A percentile compares a stretch with the other conserved stretches of the same genome.
Conservation (phyloP, 2,888 invertebrate species). For the Falcaria lacertinaria region DNA sequence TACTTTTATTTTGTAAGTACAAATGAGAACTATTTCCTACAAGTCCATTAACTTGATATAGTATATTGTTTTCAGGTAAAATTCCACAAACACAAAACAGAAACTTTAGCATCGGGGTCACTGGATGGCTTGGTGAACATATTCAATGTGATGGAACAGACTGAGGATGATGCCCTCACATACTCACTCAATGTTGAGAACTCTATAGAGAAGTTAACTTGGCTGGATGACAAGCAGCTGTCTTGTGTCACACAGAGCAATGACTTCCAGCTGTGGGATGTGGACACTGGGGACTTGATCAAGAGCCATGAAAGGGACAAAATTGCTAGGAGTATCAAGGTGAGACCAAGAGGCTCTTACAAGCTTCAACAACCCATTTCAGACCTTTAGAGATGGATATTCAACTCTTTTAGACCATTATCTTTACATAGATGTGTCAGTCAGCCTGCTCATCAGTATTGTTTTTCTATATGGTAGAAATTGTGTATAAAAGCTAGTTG, state of each 20-base stretch:
- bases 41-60: background rate
- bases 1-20: too few relatives aligned
- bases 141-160: conserved; percentile 85
- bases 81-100: conserved; percentile 85
- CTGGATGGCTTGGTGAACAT: conserved; percentile 92
- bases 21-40: too few relatives aligned
- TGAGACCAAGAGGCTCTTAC: too few relatives aligned
- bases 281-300: conserved; percentile 80
- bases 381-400: too few relatives aligned
- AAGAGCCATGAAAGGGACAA: conserved; percentile 78
- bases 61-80: conserved; percentile 67
- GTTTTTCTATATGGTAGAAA: too few relatives aligned
- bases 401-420: too few relatives aligned
- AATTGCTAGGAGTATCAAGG: conserved; percentile 80
- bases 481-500: too few relatives aligned
- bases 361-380: too few relatives aligned
- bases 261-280: conserved; percentile 84
- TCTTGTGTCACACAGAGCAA: conserved; percentile 86
- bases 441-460: too few relatives aligned
- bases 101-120: conserved; percentile 86
- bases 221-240: conserved; percentile 69
- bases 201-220: conserved; percentile 83
- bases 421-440: too few relatives aligned
- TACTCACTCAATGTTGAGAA: conserved; percentile 89
- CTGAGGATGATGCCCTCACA: conserved; percentile 89